Evolutionary conservation across 1,140 invertebrate species (phyloP), one percentile per base, ranked within the genome.

Genomic region (Drosophila watanabei): DNA sequence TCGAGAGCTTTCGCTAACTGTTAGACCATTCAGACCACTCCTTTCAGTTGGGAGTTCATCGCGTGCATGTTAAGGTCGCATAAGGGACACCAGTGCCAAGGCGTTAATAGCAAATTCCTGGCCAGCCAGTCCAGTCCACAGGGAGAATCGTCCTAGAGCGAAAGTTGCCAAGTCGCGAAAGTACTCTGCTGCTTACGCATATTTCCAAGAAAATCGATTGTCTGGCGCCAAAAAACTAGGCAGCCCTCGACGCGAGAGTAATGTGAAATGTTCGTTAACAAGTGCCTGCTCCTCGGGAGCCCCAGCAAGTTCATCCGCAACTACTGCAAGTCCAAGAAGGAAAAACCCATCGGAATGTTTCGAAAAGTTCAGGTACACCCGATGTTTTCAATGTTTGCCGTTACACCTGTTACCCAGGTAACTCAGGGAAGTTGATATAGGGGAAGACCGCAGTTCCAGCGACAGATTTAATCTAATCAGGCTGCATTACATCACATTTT

Each of bases 11-110:
- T 78, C 30, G 58, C 75, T 78, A 78, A 78, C 75, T 78, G 75
- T 78, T 78, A 78, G 76, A 33, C 68, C 49, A 33, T 32, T 39
- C 54, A 16, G 20, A 72, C 48, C 85, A 88, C 85, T 88, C 85
- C 85, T 89, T 85, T 89, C 82, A 88, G 85, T 88, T 59, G 57
- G 66, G 70, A 89, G 56, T 84, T 64, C 65, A 80, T 89, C 79
- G 85, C 81, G 78, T 88, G 81, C 85, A 76, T 88, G 85, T 89
- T 85, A 69, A 68, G 63, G 73, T 89, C 85, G 85, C 60, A 89
- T 89, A 72, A 80, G 75, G 52, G 75, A 43, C 57, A 54, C 54
- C 32, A 56, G 63, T 45, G 57, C 48, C 65, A 52, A 62, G 59
- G 64, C 76, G 85, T 84, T 89, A 84, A 89, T 79, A 79, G 48